Conservation (phyloP, 2,113 vertebrate genomes). For the Cyanoliseus patagonus region DNA sequence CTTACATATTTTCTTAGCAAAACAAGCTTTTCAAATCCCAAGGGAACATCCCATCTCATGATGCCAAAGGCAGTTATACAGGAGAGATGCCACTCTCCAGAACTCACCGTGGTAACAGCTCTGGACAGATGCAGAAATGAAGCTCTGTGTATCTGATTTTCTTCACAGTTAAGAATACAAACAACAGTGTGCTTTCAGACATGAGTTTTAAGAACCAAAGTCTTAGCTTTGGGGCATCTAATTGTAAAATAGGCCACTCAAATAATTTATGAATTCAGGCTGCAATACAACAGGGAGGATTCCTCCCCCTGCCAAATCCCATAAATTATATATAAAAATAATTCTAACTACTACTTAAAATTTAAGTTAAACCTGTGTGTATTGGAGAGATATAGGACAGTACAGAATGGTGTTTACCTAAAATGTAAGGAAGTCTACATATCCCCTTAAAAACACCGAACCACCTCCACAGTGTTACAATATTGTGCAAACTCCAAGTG, state of each 20-base stretch:
- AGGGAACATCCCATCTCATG: not conserved
- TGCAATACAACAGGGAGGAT: not conserved
- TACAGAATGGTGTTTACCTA: not conserved
- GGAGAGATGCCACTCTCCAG: not conserved
- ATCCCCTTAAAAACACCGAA: not conserved
- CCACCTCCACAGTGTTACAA: not conserved
- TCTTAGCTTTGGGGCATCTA: not conserved
- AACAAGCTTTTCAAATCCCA: not conserved
- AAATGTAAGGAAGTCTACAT: not conserved
- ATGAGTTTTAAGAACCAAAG: not conserved
- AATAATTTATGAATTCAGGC: constrained; percentile 53
- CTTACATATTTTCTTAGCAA: not conserved
- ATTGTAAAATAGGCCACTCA: constrained; percentile 44
- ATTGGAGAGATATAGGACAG: not conserved
- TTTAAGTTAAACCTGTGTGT: not conserved
- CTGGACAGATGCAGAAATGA: not conserved
- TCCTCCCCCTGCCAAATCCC: not conserved
- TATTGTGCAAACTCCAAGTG: not conserved
- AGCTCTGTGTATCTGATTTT: not conserved
- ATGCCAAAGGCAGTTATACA: not conserved
- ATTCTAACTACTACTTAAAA: constrained; percentile 37
- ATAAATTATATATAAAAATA: constrained; percentile 48
- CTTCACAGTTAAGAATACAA: not conserved
- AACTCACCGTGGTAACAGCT: not conserved
- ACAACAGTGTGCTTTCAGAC: not conserved